Percentiles rank a stretch among this genome's conserved stretches.
Conservation (phyloP, 2,888 invertebrate genomes). For the Frankliniella fusca region DNA sequence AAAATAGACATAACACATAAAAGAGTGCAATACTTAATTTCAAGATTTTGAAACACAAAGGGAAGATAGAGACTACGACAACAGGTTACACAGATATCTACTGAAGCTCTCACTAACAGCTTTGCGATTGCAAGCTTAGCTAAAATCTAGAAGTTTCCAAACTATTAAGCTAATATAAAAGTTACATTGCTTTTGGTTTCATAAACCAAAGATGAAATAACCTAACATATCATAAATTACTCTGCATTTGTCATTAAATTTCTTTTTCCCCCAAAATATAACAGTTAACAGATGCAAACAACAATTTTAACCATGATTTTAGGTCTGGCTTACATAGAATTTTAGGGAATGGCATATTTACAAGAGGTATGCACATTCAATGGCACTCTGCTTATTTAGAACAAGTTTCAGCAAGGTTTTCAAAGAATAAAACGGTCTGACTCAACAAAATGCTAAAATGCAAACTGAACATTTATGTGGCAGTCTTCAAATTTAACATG, state of each 20-base stretch:
- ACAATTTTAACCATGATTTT: background rate
- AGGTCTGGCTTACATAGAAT: background rate
- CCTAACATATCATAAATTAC: conserved; percentile 1
- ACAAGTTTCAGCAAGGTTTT: background rate
- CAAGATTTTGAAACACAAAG: background rate
- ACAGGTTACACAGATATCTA: background rate
- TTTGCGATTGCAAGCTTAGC: background rate
- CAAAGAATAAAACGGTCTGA: background rate
- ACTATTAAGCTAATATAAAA: conserved; percentile 2
- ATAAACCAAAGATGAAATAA: background rate
- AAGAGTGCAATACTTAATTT: background rate
- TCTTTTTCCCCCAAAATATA: background rate
- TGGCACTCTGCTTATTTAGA: background rate
- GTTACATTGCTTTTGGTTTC: background rate
- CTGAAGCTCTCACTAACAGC: background rate
- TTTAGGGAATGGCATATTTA: background rate
- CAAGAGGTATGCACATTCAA: background rate
- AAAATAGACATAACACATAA: background rate
- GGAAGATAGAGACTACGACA: background rate
- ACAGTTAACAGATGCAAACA: background rate
- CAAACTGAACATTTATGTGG: background rate
- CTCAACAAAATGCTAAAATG: background rate
- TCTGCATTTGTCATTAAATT: background rate
- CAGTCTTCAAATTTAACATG: background rate
- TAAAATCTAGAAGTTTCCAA: background rate